Evolutionary conservation across 2,797 vertebrate species (phyloP), one percentile per base, ranked within the genome.

Genomic region (Muraenolepis orangiensis): DNA sequence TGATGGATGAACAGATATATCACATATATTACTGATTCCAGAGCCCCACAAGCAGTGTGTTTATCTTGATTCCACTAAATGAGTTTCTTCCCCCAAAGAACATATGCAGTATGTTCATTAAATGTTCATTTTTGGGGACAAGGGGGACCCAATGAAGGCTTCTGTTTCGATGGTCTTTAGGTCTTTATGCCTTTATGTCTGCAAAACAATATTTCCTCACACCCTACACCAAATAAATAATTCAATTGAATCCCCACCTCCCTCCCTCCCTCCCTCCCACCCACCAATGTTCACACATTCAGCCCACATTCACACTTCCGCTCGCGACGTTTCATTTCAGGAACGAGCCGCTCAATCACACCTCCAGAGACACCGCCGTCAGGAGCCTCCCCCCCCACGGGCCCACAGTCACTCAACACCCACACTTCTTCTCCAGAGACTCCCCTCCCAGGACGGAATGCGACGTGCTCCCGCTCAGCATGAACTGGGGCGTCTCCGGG

Each of bases 381-480:
- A 29, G 66, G 66, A n/a, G 20, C 51, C 51, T n/a, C 6, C 5
- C 51, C n/a, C 20, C 20, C 51, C 13, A n/a, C 51, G 8, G 23
- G 51, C 20, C 51, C 13, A n/a, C 51, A n/a, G 69, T 68, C 3
- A 0, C 77, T 95, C 89, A 96, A 34, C 97, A 99, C 0, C 84
- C 77, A 75, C 97, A 98, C 77, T 82, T 92, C 74, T 93, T 96
- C 32, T 93, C 81, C n/a, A 74, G 29, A 0, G 78, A 11, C 85
- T 28, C 72, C 0, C 79, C 66, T 67, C 84, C 70, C 1, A 88
- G 67, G 36, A 98, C 85, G 0, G 96, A 90, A 69, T 90, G 95
- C 73, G 96, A 64, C 13, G 57, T 94, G 80, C 93, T 93, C 69
- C 91, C 89, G 6, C 83, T 89, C 69, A 96, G 78, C 79, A 87